These are phyloP conservation scores for Corythaixoides concolor DNA, from an alignment of 2,113 vertebrate genomes.

Conservation along the genomic window DNA sequence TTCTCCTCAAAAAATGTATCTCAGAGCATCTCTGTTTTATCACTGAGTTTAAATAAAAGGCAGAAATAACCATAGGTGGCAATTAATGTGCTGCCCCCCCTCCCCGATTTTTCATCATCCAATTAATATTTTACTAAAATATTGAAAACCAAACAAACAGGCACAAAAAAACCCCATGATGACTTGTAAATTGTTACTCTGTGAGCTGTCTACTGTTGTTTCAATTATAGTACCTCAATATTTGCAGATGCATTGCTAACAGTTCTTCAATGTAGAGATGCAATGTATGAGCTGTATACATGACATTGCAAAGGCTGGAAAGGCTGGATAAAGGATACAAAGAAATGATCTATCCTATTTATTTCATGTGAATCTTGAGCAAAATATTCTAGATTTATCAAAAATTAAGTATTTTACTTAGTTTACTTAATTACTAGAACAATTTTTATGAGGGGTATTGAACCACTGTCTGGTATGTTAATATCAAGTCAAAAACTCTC, in stretches of 20 bases:
- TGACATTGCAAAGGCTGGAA: neutral
- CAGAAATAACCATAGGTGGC: neutral
- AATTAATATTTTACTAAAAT: neutral
- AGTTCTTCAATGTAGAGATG: neutral
- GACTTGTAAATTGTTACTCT: neutral
- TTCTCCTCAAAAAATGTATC: neutral
- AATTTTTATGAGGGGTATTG: neutral
- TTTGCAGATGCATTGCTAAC: neutral
- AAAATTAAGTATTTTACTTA: neutral
- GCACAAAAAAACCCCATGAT: neutral
- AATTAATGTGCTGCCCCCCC: neutral
- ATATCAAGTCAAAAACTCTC: neutral
- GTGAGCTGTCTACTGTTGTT: neutral
- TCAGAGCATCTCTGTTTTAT: neutral
- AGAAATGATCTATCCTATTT: neutral
- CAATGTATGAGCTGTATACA: rapidly evolving
- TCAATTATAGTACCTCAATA: neutral
- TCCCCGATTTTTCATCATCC: neutral
- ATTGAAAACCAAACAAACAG: too few relatives aligned
- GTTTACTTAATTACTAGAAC: too few relatives aligned
- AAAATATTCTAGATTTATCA: neutral
- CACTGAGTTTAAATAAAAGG: neutral
- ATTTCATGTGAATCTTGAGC: neutral
- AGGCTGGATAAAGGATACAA: neutral
- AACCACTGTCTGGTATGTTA: rapidly evolving